Evolutionary conservation across 2,113 vertebrate genomes (phyloP), one percentile per base, ranked within the genome.

Genomic region (Herpailurus yagouaroundi): DNA sequence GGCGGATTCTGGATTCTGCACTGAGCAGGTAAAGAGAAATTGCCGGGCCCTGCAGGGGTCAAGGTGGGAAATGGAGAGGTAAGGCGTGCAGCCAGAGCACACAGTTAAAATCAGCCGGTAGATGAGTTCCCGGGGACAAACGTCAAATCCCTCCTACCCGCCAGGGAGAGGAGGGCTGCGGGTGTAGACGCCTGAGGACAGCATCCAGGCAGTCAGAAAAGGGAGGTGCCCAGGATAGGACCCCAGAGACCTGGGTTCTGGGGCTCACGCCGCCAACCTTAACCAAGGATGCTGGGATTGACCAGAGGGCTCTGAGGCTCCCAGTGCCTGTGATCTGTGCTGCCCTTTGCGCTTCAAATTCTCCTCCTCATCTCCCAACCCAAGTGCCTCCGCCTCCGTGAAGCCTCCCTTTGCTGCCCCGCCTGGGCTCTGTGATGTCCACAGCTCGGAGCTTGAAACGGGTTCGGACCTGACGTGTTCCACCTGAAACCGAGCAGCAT

Each of bases 311-410:
- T 12, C 66, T 4, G 29, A 33, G 69, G 18, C 36, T 12, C 60
- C 38, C 6, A 5, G 31, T 9, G 18, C n/a, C 50, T 88, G 57
- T 23, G 60, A 25, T 11, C 45, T 14, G 68, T 5, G 21, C 69
- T 45, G 21, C 50, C 64, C n/a, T 64, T 36, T 45, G 50, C 68
- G 45, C 69, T 64, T 41, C 57, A 69, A n/a, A 63, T 52, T 69
- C 23, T 79, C 48, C 52, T 94, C 48, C 41, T 68, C 36, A 13
- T 31, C 73, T 66, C 86, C 73, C 73, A 63, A 11, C 33, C 41
- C 8, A 2, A n/a, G 36, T 0, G 18, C 45, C 25, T 29, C 57
- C 25, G 4, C 25, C 31, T 13, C 33, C 48, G 13, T 0, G 31
- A 76, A 27, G 7, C 14, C 57, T 66, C 48, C 66, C 41, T 64